Base-by-base conservation (phyloP, 2,113 vertebrate genomes). In the Pelodiscus sinensis region DNA sequence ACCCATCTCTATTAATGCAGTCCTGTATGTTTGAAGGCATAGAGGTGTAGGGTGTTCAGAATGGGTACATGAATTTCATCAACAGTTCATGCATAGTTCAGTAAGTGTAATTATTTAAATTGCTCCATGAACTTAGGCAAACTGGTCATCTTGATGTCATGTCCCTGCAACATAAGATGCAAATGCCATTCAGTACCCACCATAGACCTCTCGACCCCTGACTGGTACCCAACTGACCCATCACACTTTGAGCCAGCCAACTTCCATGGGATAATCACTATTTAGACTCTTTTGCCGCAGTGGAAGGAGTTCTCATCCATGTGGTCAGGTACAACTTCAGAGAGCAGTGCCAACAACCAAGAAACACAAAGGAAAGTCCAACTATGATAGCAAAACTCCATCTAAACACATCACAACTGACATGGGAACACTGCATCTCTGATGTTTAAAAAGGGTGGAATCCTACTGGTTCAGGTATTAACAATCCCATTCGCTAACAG, bases 391-490 rank as follows among this genome's bases (percentile, higher is more conserved):
- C 29, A 68, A n/a, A 68, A 18, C 29, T n/a, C 14, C 62, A 68
- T 68, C 15, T 56, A 44, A 78, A 3, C 0, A 2, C 68, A 52
- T 78, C 38, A 15, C 80, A 93, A 90, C 65, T 92, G 82, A 73
- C 0, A 0, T 84, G 79, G 12, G 93, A 94, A 92, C 60, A 38
- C 6, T n/a, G 31, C 62, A 19, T 68, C 15, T 68, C 29, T 31
- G 31, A 65, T 31, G 29, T 14, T 65, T 31, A 65, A 65, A 65
- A 65, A 65, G 31, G 29, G 15, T 90, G 55, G n/a, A 85, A 89
- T 95, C 78, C 85, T 94, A 68, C 82, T 95, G 65, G 29, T 91
- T 93, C 58, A 31, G 58, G 84, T 83, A 55, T 55, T 88, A 91
- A 35, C 14, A 87, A 4, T 38, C 54, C 13, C 31, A 82, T 92